These are phyloP conservation scores for Onychomys torridus DNA, from an alignment of 2,797 vertebrate species.

Conservation along the genomic window DNA sequence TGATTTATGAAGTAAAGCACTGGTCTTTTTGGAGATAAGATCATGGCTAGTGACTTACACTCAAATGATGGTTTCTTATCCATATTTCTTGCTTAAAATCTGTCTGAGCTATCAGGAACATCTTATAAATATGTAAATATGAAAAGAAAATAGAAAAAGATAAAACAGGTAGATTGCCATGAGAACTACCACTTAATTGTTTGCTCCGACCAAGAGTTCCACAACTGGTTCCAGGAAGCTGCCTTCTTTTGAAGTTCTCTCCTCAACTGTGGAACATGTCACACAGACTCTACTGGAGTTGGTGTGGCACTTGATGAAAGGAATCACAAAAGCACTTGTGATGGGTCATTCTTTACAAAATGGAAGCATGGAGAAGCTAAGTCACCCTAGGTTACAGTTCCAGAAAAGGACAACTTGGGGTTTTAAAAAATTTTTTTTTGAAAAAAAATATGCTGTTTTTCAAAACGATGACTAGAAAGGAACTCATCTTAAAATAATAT, in stretches of 20 bases:
- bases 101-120: background rate
- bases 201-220: background rate
- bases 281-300: background rate
- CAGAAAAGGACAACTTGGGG: background rate
- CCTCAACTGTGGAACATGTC: background rate
- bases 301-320: background rate
- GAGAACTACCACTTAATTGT: background rate
- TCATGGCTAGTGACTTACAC: background rate
- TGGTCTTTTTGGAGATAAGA: background rate
- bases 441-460: background rate
- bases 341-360: background rate
- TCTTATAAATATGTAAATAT: background rate
- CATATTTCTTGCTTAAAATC: background rate
- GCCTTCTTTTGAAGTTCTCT: background rate
- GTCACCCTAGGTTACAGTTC: background rate
- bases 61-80: background rate
- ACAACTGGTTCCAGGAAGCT: background rate
- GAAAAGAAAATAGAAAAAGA: background rate
- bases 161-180: background rate
- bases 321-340: background rate
- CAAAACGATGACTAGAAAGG: background rate
- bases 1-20: background rate
- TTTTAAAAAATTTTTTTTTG: constrained; percentile 44
- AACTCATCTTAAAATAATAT: constrained; percentile 3
- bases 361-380: background rate